These are phyloP conservation scores for Caenorhabditis zanzibari DNA, from an alignment of 2,888 invertebrate genomes.

Conservation along the genomic window DNA sequence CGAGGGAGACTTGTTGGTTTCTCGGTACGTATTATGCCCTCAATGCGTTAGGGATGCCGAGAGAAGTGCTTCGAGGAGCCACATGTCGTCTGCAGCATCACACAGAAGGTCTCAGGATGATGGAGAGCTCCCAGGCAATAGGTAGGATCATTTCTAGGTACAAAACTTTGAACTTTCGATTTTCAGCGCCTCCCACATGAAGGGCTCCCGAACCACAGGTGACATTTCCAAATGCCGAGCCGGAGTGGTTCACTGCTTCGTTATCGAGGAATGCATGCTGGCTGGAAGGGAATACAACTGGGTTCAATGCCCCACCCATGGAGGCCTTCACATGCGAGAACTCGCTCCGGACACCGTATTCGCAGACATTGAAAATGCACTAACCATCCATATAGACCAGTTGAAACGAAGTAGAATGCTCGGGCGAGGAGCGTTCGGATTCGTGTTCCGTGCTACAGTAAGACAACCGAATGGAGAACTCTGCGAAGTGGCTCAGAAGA, in stretches of 20 bases:
- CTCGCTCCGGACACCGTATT: constrained; percentile 93
- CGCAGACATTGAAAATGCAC: constrained; percentile 81
- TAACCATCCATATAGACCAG: constrained; percentile 91
- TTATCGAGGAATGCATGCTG: constrained; percentile 94
- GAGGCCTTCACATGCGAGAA: constrained; percentile 88
- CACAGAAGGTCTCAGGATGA: constrained; percentile 61
- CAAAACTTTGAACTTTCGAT: neutral
- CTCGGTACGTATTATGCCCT: constrained; percentile 94
- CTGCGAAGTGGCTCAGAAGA: constrained; percentile 92
- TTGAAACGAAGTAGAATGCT: constrained; percentile 88
- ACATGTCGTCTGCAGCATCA: constrained; percentile 26
- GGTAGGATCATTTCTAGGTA: neutral
- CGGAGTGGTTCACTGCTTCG: constrained; percentile 86
- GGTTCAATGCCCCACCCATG: constrained; percentile 91
- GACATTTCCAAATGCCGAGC: constrained; percentile 60
- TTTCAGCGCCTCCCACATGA: constrained; percentile 41
- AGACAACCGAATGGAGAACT: constrained; percentile 84
- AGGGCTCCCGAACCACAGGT: constrained; percentile 63
- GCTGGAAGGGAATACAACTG: constrained; percentile 79
- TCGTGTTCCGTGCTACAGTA: constrained; percentile 90
- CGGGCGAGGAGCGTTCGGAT: constrained; percentile 98
- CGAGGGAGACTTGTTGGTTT: constrained; percentile 95
- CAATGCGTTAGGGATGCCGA: constrained; percentile 87
- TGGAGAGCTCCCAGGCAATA: constrained; percentile 39
- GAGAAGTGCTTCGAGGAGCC: constrained; percentile 36